phyloP scores from a whole-genome alignment of 2,888 invertebrate genomes.

The Acronicta leporina region DNA sequence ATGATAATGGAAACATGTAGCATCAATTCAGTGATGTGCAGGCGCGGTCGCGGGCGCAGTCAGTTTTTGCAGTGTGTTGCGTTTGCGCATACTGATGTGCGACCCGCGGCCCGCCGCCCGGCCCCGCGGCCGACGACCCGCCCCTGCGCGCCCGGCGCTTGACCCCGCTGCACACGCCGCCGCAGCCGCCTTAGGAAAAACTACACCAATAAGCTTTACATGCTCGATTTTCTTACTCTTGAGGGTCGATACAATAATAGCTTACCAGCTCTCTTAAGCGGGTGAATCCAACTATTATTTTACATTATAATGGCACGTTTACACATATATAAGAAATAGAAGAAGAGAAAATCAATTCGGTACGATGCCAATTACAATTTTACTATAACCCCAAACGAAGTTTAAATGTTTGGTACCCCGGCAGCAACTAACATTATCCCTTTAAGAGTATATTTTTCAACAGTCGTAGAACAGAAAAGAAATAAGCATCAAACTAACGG shows the following conservation, averaged over 20 bases:
- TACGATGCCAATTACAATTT: no score
- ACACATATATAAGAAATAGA: no score
- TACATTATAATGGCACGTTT: no score
- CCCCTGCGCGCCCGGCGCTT: slow-evolving; percentile 71
- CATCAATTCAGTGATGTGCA: slow-evolving; percentile 66
- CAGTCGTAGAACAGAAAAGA: neutral
- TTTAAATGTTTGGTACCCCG: no score
- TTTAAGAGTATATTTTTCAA: no score
- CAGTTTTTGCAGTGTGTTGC: slow-evolving; percentile 76
- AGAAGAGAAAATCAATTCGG: no score
- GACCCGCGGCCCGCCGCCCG: slow-evolving; percentile 64
- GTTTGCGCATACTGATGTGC: slow-evolving; percentile 79
- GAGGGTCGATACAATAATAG: neutral
- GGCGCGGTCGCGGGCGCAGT: slow-evolving; percentile 54
- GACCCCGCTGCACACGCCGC: slow-evolving; percentile 68
- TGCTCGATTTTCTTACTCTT: slow-evolving; percentile 18
- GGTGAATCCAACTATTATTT: no score
- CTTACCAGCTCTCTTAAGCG: neutral
- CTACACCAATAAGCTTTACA: slow-evolving; percentile 33
- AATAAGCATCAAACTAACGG: no score
- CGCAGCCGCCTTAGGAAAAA: slow-evolving; percentile 57
- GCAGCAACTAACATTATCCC: no score
- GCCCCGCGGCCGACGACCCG: slow-evolving; percentile 76
- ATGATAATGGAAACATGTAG: slow-evolving; percentile 63
- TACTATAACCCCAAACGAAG: no score